phyloP scores from a whole-genome alignment of 2,113 vertebrate species.

The Apodemus sylvaticus region DNA sequence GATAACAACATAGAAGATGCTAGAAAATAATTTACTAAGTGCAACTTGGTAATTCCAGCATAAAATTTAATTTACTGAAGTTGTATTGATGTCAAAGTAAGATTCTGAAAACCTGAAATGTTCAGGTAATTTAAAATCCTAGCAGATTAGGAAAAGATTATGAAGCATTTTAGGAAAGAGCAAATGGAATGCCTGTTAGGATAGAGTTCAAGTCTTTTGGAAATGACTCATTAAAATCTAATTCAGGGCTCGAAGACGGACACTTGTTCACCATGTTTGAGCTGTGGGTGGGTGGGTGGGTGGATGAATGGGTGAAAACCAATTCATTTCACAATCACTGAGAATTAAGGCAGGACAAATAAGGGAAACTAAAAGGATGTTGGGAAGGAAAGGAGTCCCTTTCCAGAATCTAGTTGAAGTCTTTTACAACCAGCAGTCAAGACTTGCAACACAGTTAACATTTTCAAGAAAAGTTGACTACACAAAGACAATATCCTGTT shows the following conservation, averaged over 20 bases:
- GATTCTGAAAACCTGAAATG: neutral
- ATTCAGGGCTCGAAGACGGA: neutral
- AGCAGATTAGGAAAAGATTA: neutral
- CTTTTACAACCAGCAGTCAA: neutral
- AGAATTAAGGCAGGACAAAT: neutral
- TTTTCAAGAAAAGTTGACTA: neutral
- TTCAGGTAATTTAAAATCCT: neutral
- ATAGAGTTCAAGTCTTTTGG: neutral
- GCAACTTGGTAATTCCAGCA: neutral
- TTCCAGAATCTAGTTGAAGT: neutral
- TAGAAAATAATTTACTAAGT: slow-evolving; percentile 27
- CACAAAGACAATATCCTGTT: neutral
- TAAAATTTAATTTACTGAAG: slow-evolving; percentile 29
- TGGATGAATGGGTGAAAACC: neutral
- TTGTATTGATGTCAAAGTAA: neutral
- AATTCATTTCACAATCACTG: neutral
- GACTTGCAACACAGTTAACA: neutral
- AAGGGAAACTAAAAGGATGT: neutral
- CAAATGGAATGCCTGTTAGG: neutral
- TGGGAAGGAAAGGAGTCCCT: neutral
- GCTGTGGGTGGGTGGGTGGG: neutral
- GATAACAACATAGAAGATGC: neutral
- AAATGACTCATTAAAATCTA: slow-evolving; percentile 15
- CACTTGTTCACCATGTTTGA: neutral
- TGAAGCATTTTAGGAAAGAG: neutral